phyloP scores from a whole-genome alignment of 2,888 invertebrate genomes.

The Spialia ferax region DNA sequence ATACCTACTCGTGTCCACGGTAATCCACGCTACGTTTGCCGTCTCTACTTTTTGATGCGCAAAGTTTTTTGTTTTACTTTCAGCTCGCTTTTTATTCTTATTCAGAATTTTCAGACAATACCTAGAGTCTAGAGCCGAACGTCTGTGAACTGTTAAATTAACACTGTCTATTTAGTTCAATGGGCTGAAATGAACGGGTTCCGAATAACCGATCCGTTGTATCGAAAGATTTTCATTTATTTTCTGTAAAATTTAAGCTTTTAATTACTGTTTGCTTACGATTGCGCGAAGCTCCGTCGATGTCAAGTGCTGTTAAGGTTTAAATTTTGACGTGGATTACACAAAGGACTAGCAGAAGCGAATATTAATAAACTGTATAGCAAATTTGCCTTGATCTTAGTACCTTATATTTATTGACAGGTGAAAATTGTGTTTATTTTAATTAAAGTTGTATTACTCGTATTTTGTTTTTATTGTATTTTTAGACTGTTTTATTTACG shows the following conservation, averaged over 20 bases:
- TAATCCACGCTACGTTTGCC: neutral
- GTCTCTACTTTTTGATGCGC: neutral
- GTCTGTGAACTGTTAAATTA: neutral
- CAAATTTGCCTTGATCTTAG: too few relatives aligned
- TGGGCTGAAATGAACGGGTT: neutral
- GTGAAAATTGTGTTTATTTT: too few relatives aligned
- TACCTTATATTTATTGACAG: too few relatives aligned
- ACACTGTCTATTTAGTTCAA: neutral
- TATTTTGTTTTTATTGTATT: too few relatives aligned
- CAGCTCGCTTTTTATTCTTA: neutral
- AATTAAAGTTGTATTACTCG: too few relatives aligned
- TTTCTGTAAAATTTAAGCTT: slow-evolving; percentile 4
- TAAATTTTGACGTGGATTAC: too few relatives aligned
- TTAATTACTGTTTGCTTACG: neutral
- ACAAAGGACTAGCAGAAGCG: too few relatives aligned
- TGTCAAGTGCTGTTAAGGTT: neutral
- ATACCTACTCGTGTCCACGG: neutral
- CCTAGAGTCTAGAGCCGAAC: neutral
- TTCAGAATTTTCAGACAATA: neutral
- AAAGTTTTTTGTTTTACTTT: slow-evolving; percentile 1
- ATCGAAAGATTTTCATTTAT: neutral
- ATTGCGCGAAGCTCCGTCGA: neutral
- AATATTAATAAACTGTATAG: too few relatives aligned
- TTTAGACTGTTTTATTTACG: too few relatives aligned
- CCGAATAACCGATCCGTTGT: neutral